Evolutionary conservation across 2,797 vertebrate species (phyloP), one percentile per base, ranked within the genome.

Genomic region (Scolopax rusticola): DNA sequence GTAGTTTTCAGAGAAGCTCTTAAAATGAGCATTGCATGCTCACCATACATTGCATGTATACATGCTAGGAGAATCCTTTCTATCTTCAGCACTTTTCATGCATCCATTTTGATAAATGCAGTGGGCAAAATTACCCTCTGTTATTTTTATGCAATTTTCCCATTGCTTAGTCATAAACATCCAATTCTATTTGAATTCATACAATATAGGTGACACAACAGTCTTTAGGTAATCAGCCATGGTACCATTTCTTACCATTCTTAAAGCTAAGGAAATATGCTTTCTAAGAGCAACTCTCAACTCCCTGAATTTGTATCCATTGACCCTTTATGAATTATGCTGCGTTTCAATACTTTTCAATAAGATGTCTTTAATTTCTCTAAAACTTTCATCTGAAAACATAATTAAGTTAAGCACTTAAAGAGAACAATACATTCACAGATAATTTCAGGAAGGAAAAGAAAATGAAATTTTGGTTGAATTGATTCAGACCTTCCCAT

Each of bases 1-100:
- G 86, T 18, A 63, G 63, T 63, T 91, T 92, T 96, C 74, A 57
- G 76, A 85, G 87, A 23, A 77, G 74, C 79, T 88, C 94, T 96
- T 95, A 81, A 87, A 86, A 89, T 53, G 40, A 28, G 36, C 36
- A 36, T 36, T 36, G 36, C 36, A 36, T 36, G 36, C 36, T 36
- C 36, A 36, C 8, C 36, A 36, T 36, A 36, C 36, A 36, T 36
- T 36, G 36, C 56, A 75, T 4, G 57, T 81, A 61, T 43, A 90
- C 73, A 53, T 53, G 50, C 63, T 76, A 33, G 2, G n/a, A 91
- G 63, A 59, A 75, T 80, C 81, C 89, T 82, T 27, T 84, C 61
- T 79, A 74, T 75, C 84, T 84, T 20, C 43, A 79, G 40, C 60
- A 33, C 63, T 89, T 79, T 71, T 61, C 36, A 47, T 3, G 10